phyloP scores from a whole-genome alignment of 2,113 vertebrate species.

The Bubo scandiacus region DNA sequence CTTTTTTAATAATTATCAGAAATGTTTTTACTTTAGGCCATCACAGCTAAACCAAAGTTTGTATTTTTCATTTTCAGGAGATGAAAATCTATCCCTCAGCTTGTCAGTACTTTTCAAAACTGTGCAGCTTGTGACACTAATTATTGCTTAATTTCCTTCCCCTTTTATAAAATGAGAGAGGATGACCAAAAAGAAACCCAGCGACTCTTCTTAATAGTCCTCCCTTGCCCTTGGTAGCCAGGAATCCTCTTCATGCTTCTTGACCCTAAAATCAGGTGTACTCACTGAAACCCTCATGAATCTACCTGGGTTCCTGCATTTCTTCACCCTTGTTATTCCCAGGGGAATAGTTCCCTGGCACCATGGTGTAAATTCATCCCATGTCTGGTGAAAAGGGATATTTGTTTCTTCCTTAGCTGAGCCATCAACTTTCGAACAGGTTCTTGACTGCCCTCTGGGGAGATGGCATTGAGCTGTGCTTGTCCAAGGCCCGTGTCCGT shows the following conservation, averaged over 20 bases:
- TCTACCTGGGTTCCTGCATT: not conserved
- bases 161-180: not conserved
- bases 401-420: not conserved
- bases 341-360: accelerated
- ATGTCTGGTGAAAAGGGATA: accelerated
- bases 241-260: not conserved
- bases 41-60: not conserved
- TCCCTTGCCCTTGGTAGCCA: not conserved
- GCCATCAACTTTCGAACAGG: not conserved
- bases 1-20: not conserved
- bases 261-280: not conserved
- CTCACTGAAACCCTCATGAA: not conserved
- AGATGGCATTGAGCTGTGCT: not conserved
- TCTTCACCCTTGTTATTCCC: not conserved
- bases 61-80: not conserved
- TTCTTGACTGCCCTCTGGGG: accelerated
- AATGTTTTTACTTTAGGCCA: not conserved
- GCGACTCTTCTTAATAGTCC: not conserved
- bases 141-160: constrained; percentile 7
- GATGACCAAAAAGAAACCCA: not conserved
- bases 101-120: not conserved
- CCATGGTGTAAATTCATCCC: not conserved
- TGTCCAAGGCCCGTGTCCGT: not conserved
- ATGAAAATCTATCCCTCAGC: not conserved
- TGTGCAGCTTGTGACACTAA: not conserved